Percentiles rank a stretch among this genome's conserved stretches.
Evolutionary conservation across 2,797 vertebrate genomes (phyloP).

Genomic region (Euthynnus affinis): DNA sequence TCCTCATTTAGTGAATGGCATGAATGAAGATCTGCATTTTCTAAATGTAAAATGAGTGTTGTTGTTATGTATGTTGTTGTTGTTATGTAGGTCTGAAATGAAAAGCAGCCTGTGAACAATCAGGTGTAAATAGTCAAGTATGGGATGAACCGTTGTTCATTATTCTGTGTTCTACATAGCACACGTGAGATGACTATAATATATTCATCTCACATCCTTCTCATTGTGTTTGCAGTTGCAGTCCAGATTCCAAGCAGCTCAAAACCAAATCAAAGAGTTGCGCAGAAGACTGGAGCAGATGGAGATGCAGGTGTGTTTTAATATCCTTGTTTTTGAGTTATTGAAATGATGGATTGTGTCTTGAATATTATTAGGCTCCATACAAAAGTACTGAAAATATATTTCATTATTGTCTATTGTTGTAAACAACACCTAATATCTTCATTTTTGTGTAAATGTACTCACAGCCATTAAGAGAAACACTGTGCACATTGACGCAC

Average conservation of each 20-base stretch:
- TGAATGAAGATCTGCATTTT: not conserved
- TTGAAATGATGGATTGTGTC: not conserved
- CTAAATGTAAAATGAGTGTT: not conserved
- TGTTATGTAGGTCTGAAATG: no score
- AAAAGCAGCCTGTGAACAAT: not conserved
- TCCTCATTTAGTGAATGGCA: no score
- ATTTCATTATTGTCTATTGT: no score
- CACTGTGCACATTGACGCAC: no score
- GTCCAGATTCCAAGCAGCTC: slow-evolving; percentile 90
- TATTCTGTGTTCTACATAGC: no score
- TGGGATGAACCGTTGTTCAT: not conserved
- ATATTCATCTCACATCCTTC: slow-evolving; percentile 12
- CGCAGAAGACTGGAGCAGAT: slow-evolving; percentile 90
- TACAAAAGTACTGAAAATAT: not conserved
- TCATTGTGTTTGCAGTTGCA: slow-evolving; percentile 86
- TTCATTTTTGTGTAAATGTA: no score
- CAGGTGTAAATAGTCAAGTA: not conserved
- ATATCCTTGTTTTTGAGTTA: not conserved
- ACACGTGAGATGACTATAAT: no score
- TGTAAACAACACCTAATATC: no score
- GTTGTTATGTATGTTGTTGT: no score
- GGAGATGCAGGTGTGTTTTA: slow-evolving; percentile 89
- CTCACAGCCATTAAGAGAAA: no score
- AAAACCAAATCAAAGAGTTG: slow-evolving; percentile 92
- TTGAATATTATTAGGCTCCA: not conserved